Base-by-base conservation (phyloP, 2,113 vertebrate genomes). In the Pterocles burchelli region DNA sequence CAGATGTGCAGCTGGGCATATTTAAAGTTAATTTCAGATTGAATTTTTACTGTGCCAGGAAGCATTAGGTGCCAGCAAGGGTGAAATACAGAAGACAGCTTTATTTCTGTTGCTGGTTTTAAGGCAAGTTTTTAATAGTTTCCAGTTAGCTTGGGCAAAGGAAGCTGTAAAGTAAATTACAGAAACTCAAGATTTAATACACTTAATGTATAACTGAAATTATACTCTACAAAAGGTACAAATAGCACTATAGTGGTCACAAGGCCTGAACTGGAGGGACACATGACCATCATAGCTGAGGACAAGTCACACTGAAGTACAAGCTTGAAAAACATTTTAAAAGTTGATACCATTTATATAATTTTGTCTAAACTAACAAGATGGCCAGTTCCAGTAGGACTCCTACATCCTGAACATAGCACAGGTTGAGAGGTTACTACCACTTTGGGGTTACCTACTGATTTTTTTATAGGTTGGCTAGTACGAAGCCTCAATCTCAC, bases 261-360 rank as follows among this genome's bases (percentile, higher is more conserved):
- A 33, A 55, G 48, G 8, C 48, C 41, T 52, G 38, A 61, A 5
- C 19, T 24, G 33, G 24, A 95, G 17, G 51, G 29, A 79, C 21
- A 20, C 0, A 1, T n/a, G 33, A 86, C 58, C 57, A 79, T 49
- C 84, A 31, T 17, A 78, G 76, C 45, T n/a, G 19, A 91, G 65
- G 52, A 46, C 21, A n/a, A 63, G n/a, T 36, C 26, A 68, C 20
- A 38, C 5, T 17, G 33, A 85, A 84, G 54, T 17, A 31, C 11
- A 73, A 52, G 33, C n/a, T 18, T 68, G 21, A 72, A 65, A 90
- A 87, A 28, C 11, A 74, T 67, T 59, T 43, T 62, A 34, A 9
- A 73, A 43, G 11, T 9, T 58, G 14, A 6, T 52, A 24, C 25
- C 0, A 0, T 52, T 52, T 59, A 24, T 41, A 16, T 1, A 21